A percentile compares a stretch with the other conserved stretches of the same genome.
These are phyloP conservation scores for Nibea coibor DNA, from an alignment of 2,113 vertebrate genomes.

Conservation along the genomic window DNA sequence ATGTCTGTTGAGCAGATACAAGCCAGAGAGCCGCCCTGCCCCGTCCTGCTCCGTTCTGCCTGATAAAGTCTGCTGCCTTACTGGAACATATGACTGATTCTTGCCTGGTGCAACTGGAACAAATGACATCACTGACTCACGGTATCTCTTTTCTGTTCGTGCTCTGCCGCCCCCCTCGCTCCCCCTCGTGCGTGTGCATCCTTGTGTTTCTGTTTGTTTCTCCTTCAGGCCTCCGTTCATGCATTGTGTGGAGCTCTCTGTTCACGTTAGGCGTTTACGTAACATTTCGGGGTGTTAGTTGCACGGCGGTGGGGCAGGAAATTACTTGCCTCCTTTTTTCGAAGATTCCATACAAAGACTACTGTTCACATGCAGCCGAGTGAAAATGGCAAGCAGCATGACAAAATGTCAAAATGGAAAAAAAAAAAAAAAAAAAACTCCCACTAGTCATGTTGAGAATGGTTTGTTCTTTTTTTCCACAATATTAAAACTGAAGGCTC, in stretches of 20 bases:
- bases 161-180: slow-evolving; percentile 11
- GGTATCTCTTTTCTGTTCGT: slow-evolving; percentile 70
- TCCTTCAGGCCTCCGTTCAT: slow-evolving; percentile 19
- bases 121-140: slow-evolving; percentile 80
- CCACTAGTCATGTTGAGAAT: slow-evolving; percentile 44
- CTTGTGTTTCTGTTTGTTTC: slow-evolving; percentile 26
- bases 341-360: slow-evolving; percentile 63
- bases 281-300: slow-evolving; percentile 65
- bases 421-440: too few species aligned
- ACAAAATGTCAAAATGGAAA: slow-evolving; percentile 65
- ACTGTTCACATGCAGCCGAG: slow-evolving; percentile 63
- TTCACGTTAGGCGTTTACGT: slow-evolving; percentile 59
- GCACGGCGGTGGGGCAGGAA: slow-evolving; percentile 65
- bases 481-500: slow-evolving; percentile 32
- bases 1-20: slow-evolving; percentile 69
- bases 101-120: slow-evolving; percentile 77
- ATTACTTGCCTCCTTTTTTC: slow-evolving; percentile 65
- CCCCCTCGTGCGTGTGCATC: slow-evolving; percentile 1
- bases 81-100: slow-evolving; percentile 76
- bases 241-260: slow-evolving; percentile 38
- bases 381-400: slow-evolving; percentile 55
- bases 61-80: slow-evolving; percentile 71
- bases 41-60: slow-evolving; percentile 70
- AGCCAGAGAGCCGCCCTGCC: slow-evolving; percentile 63
- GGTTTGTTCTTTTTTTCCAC: slow-evolving; percentile 35